A percentile compares a stretch with the other conserved stretches of the same genome.
Evolutionary conservation across 2,113 vertebrate species (phyloP).

Genomic region (Nothoprocta perdicaria): DNA sequence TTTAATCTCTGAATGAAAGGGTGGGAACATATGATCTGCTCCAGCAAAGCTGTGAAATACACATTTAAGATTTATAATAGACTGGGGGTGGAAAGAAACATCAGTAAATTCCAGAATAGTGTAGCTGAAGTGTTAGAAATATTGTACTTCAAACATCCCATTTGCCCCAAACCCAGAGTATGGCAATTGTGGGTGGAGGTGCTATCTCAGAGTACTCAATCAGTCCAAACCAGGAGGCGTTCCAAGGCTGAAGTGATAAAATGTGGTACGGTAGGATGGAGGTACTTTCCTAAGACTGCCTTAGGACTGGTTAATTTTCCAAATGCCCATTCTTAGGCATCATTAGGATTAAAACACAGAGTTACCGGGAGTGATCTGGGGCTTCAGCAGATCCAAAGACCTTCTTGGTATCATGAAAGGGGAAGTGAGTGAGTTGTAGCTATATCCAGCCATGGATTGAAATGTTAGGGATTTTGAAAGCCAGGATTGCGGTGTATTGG

Average conservation of each 20-base stretch:
- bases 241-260: not conserved
- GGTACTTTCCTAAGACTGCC: not conserved
- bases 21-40: not conserved
- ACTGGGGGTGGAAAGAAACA: not conserved
- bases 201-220: not conserved
- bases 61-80: not conserved
- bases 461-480: conserved; percentile 9
- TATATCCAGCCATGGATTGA: not conserved
- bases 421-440: not conserved
- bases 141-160: not conserved
- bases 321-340: not conserved
- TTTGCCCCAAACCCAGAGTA: not conserved
- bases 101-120: not conserved
- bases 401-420: not conserved
- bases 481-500: not conserved
- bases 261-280: not conserved
- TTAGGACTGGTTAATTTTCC: not conserved
- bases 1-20: not conserved
- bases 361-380: not conserved
- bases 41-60: not conserved
- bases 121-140: not conserved
- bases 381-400: not conserved
- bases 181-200: too few species aligned
- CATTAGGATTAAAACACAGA: not conserved
- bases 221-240: not conserved